Evolutionary conservation across 2,113 vertebrate species (phyloP).

Genomic region (Ochotona curzoniae): DNA sequence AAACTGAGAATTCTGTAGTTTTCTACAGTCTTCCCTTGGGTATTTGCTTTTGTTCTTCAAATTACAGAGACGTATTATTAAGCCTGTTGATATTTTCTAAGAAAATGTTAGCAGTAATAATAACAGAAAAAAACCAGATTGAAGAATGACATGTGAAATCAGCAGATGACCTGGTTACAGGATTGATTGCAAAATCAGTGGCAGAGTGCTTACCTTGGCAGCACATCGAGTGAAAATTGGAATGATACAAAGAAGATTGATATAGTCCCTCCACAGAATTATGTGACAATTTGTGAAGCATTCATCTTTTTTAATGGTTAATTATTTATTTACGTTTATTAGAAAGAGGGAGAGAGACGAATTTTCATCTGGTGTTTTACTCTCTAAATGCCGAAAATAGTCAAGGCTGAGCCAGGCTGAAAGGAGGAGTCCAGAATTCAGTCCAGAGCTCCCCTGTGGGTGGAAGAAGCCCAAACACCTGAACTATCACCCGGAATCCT

Average conservation of each 20-base stretch:
- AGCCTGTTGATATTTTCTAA: conserved; percentile 36
- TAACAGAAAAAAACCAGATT: not conserved
- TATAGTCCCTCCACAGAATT: not conserved
- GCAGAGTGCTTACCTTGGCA: not conserved
- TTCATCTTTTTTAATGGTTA: not conserved
- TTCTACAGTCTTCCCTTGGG: not conserved
- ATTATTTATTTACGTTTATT: no score
- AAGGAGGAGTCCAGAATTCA: no score
- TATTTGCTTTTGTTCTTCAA: conserved; percentile 44
- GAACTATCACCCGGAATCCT: no score
- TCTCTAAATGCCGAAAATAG: no score
- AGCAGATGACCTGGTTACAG: conserved; percentile 4
- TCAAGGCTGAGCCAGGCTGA: no score
- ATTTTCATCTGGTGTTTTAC: no score
- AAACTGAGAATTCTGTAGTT: conserved; percentile 9
- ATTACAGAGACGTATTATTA: conserved; percentile 43
- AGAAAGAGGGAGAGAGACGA: no score
- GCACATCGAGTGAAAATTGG: not conserved
- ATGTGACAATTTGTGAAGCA: not conserved
- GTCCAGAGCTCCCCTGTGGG: no score
- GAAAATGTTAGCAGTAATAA: conserved; percentile 28
- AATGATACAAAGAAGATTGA: not conserved
- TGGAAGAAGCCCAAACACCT: no score
- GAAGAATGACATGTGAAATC: not conserved
- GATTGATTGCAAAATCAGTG: not conserved